Base-by-base conservation (phyloP, 2,113 vertebrate genomes). In the Epinephelus cyanopodus region DNA sequence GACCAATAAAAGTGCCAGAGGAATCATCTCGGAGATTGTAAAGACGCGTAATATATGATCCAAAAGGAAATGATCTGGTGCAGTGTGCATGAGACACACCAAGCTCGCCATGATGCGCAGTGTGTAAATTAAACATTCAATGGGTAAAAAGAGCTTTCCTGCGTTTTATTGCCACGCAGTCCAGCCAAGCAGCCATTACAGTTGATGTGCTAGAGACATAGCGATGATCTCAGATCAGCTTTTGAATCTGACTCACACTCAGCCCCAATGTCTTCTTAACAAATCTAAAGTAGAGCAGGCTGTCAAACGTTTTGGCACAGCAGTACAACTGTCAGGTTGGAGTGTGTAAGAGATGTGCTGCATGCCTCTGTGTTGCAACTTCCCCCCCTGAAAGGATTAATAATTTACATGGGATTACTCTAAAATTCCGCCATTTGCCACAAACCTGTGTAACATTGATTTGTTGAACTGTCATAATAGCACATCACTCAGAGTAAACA, bases 381-480 rank as follows among this genome's bases (percentile, higher is more conserved):
- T 75, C 69, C 75, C 88, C 75, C 88, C 73, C 84, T 39, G 84
- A 91, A 90, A 91, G 71, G 88, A 93, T 94, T 89, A 93, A 94
- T 93, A 91, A 93, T 94, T 92, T 87, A 93, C 92, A 89, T 71
- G 65, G 81, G 84, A 89, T 91, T 89, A 84, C 89, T 92, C 77
- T 85, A 77, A 90, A 92, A 92, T 91, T 87, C 89, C 84, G 78
- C 63, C 84, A 75, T 93, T 93, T 92, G 82, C 90, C 87, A 84
- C 90, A 89, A 91, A 92, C 85, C 88, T 81, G 86, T 92, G 92
- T 87, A 85, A 79, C 86, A 88, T 82, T 87, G 92, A 93, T 93
- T 92, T 90, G 89, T 88, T 93, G 88, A 94, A 93, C 89, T 94
- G 93, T 93, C 93, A 93, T 94, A 92, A 93, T 90, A 81, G 88